phyloP scores from a whole-genome alignment of 2,113 vertebrate genomes.

The Stegostoma tigrinum region DNA sequence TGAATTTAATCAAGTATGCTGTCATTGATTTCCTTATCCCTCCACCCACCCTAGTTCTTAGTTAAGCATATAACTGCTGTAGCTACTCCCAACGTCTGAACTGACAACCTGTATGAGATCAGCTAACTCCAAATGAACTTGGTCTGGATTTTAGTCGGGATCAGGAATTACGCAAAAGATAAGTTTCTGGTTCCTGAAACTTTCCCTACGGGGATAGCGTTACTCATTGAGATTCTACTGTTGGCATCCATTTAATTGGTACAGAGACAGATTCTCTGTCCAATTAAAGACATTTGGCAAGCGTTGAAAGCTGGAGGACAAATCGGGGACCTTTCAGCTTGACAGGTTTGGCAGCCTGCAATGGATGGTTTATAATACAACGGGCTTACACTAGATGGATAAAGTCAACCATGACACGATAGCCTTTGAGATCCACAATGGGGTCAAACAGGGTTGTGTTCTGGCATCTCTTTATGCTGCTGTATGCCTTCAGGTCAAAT shows the following conservation, averaged over 20 bases:
- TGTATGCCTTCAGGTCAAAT: background rate
- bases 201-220: background rate
- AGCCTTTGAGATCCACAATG: background rate
- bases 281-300: background rate
- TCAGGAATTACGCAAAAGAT: background rate
- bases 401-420: background rate
- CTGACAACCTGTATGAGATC: background rate
- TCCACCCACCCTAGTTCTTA: background rate
- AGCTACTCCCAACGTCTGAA: background rate
- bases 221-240: background rate
- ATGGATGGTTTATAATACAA: background rate
- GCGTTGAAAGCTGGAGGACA: background rate
- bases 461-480: background rate
- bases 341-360: background rate
- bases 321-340: background rate
- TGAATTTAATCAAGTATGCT: background rate
- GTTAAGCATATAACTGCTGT: background rate
- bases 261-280: background rate
- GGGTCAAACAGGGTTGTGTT: background rate
- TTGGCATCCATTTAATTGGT: background rate
- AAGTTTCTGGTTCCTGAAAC: background rate
- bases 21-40: background rate
- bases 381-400: background rate
- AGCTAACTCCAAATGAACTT: background rate
- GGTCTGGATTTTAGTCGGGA: background rate